phyloP scores from a whole-genome alignment of 2,888 invertebrate genomes.

The Folsomia manolachei region DNA sequence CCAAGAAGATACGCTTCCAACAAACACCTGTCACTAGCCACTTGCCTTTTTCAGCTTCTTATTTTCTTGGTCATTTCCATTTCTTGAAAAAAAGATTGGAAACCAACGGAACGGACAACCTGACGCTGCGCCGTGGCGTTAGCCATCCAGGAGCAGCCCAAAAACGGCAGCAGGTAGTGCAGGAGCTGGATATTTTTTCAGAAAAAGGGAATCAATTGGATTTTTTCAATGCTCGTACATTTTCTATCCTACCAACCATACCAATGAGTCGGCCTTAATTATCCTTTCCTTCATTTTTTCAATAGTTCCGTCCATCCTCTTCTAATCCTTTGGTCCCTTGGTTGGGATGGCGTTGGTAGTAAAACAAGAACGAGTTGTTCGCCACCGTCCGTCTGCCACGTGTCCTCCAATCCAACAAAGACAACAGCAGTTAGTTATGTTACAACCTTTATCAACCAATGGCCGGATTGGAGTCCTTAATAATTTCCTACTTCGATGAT shows the following conservation, averaged over 20 bases:
- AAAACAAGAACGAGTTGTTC: too few species aligned
- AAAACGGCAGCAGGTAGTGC: too few species aligned
- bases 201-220: constrained; percentile 10
- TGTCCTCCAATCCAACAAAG: constrained; percentile 1
- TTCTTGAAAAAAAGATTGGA: too few species aligned
- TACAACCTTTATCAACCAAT: too few species aligned
- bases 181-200: too few species aligned
- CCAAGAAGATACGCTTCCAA: background rate
- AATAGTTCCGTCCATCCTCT: constrained; percentile 1
- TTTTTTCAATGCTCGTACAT: too few species aligned
- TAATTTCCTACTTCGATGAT: constrained; percentile 10
- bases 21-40: constrained; percentile 11
- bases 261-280: constrained; percentile 12
- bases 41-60: background rate
- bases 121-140: too few species aligned
- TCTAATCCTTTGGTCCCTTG: background rate
- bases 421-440: background rate
- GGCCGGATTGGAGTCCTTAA: background rate
- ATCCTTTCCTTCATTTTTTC: constrained; percentile 16
- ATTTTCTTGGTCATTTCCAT: background rate
- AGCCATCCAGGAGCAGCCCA: too few species aligned
- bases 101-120: background rate
- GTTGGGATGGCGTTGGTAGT: too few species aligned
- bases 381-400: constrained; percentile 17
- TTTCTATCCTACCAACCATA: background rate